Evolutionary conservation across 1,140 invertebrate genomes (phyloP).

Genomic region (Tyrophagus putrescentiae): DNA sequence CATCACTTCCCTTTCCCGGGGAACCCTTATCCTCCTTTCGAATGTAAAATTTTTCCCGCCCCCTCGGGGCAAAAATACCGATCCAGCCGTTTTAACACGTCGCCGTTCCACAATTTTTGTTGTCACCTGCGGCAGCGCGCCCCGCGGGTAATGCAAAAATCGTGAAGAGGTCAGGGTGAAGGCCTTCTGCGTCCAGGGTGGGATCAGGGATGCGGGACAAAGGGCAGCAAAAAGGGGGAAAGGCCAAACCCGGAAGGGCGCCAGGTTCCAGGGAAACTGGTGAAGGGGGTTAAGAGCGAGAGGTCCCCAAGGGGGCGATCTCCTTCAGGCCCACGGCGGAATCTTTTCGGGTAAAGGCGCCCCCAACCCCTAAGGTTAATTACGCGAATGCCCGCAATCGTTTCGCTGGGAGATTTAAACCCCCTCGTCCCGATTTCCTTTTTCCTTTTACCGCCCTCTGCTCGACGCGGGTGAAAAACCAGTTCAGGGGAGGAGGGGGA

Average conservation of each 20-base stretch:
- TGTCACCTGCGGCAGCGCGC: slow-evolving; percentile 21
- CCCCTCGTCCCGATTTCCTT: slow-evolving; percentile 39
- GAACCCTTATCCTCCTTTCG: too few species aligned
- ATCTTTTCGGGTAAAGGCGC: slow-evolving; percentile 27
- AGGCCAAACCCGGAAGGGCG: slow-evolving; percentile 72
- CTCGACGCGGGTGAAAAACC: slow-evolving; percentile 54
- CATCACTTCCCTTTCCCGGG: too few species aligned
- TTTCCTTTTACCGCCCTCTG: slow-evolving; percentile 44
- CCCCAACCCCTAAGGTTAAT: slow-evolving; percentile 43
- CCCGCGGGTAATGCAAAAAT: slow-evolving; percentile 69
- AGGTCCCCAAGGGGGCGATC: slow-evolving; percentile 24
- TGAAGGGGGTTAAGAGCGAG: slow-evolving; percentile 22
- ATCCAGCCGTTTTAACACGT: neutral
- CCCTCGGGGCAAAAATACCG: too few species aligned
- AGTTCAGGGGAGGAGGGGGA: slow-evolving; percentile 76
- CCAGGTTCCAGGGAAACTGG: slow-evolving; percentile 42
- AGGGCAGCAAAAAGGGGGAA: slow-evolving; percentile 32
- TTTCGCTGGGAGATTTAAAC: slow-evolving; percentile 90
- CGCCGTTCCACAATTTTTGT: neutral
- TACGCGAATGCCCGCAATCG: slow-evolving; percentile 58
- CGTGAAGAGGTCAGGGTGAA: slow-evolving; percentile 47
- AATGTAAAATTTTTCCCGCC: too few species aligned
- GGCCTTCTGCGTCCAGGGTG: slow-evolving; percentile 41
- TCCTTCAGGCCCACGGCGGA: slow-evolving; percentile 25
- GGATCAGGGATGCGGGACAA: slow-evolving; percentile 35